These are phyloP conservation scores for Lycorma delicatula DNA, from an alignment of 1,140 invertebrate genomes.

Conservation along the genomic window DNA sequence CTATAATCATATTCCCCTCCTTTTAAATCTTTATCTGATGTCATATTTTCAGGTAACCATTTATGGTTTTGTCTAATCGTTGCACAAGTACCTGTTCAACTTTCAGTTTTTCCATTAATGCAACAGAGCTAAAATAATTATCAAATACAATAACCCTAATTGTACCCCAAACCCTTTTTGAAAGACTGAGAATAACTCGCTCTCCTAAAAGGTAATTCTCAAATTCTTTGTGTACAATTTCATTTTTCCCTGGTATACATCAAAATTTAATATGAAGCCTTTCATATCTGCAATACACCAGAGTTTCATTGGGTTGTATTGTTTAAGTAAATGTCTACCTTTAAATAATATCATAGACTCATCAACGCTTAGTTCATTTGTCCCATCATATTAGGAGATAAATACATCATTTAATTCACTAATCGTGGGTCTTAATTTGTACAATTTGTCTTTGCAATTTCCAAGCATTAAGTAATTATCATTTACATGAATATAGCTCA, in stretches of 20 bases:
- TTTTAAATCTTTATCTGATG: background rate
- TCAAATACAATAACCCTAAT: constrained; percentile 10
- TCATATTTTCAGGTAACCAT: background rate
- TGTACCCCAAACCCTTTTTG: constrained; percentile 15
- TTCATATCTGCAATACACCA: background rate
- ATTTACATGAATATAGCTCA: background rate
- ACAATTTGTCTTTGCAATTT: background rate
- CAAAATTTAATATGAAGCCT: background rate
- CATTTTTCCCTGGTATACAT: constrained; percentile 1
- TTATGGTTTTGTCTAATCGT: constrained; percentile 1
- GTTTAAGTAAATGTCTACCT: background rate
- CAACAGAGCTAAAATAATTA: constrained; percentile 15
- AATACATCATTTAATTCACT: background rate
- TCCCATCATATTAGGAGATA: background rate
- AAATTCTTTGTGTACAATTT: background rate
- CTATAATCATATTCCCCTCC: background rate
- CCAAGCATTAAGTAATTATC: too few relatives aligned
- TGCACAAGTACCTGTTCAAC: constrained; percentile 12
- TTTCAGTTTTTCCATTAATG: constrained; percentile 16
- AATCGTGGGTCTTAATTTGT: background rate
- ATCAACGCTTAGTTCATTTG: background rate
- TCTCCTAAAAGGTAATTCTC: constrained; percentile 5
- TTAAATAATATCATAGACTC: background rate
- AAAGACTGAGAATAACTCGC: constrained; percentile 12
- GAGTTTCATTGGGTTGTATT: background rate